These are phyloP conservation scores for Lasioglossum albipes DNA, from an alignment of 1,140 invertebrate genomes.

Conservation along the genomic window DNA sequence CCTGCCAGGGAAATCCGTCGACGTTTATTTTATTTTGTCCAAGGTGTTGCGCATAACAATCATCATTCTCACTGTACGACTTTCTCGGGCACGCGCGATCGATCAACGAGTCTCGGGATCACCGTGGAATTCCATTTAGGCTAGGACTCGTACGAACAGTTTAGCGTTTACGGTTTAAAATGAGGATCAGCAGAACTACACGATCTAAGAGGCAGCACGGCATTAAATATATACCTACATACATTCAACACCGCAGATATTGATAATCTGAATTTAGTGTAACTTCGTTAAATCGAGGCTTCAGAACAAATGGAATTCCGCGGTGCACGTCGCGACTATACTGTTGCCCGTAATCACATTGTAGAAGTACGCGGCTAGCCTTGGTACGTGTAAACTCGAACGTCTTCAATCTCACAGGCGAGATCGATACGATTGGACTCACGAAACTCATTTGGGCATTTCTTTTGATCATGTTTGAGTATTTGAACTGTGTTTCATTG, in stretches of 20 bases:
- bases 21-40: slow-evolving; percentile 3
- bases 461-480: background rate
- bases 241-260: too few species aligned
- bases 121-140: too few species aligned
- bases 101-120: too few species aligned
- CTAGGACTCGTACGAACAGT: too few species aligned
- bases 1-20: background rate
- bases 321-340: too few species aligned
- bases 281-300: too few species aligned
- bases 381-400: slow-evolving; percentile 20
- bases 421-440: background rate
- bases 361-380: slow-evolving; percentile 14
- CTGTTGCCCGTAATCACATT: background rate
- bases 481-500: background rate
- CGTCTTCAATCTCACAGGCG: background rate
- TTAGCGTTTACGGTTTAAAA: too few species aligned
- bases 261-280: too few species aligned
- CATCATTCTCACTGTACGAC: slow-evolving; percentile 51
- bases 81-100: slow-evolving; percentile 25
- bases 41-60: slow-evolving; percentile 25
- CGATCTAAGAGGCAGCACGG: too few species aligned
- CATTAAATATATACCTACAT: too few species aligned
- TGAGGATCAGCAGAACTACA: too few species aligned
- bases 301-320: too few species aligned
- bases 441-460: background rate